These are phyloP conservation scores for Phyllotreta striolata DNA, from an alignment of 2,888 invertebrate species.

Conservation along the genomic window DNA sequence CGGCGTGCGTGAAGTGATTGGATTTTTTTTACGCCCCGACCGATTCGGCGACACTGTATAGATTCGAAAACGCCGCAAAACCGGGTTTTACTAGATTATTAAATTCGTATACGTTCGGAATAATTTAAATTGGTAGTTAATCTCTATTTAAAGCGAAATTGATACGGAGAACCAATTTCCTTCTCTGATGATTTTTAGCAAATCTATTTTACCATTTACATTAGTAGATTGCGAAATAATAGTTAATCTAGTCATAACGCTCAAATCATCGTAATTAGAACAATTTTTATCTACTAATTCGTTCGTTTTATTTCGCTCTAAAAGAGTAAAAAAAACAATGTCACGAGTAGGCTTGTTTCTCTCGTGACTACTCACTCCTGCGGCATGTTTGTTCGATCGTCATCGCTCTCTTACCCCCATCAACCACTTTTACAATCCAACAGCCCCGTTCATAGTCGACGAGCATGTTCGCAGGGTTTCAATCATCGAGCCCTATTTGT, in stretches of 20 bases:
- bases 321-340: constrained; percentile 1
- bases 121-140: constrained; percentile 46
- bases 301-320: too few species aligned
- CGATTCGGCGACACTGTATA: too few species aligned
- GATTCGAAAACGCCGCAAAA: constrained; percentile 35
- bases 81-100: constrained; percentile 41
- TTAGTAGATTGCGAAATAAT: too few species aligned
- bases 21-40: constrained; percentile 10
- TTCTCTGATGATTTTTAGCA: not conserved
- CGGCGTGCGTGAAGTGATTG: constrained; percentile 20
- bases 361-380: constrained; percentile 19
- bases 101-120: constrained; percentile 44
- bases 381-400: constrained; percentile 36
- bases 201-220: not conserved
- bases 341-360: constrained; percentile 20
- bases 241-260: too few species aligned
- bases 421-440: constrained; percentile 29
- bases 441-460: constrained; percentile 26
- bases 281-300: too few species aligned
- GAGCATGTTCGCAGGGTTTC: not conserved
- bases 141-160: constrained; percentile 42
- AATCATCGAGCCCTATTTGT: too few species aligned
- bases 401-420: constrained; percentile 35
- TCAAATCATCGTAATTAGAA: too few species aligned
- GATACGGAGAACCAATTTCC: constrained; percentile 31